Base-by-base conservation (phyloP, 2,888 invertebrate species). In the Choristoneura rosaceana region DNA sequence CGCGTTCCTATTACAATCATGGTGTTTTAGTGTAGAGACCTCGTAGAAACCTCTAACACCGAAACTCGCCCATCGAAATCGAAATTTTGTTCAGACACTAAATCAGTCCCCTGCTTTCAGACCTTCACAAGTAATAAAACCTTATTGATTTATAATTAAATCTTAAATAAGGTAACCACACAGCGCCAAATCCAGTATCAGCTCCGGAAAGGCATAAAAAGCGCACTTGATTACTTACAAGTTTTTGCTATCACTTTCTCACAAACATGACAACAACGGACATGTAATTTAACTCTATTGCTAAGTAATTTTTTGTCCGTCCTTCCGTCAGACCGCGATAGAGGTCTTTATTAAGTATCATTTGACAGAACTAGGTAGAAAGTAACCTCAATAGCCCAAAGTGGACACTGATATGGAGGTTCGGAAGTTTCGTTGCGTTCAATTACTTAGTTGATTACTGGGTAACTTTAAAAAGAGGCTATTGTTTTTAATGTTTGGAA, bases 271-370 rank as follows among this genome's bases (percentile, higher is more conserved):
- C 52, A 74, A 62, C 66, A 25, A 69, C 73, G 55, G 66, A 69
- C 63, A 73, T 68, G 45, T 76, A 77, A 77, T 76, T 77, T 70
- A 71, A 59, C 70, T 69, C 74, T 67, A 74, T 74, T 73, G 50
- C 33, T 17, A 4, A 55, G 45, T 69, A 17, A 59, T 63, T 76
- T 76, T 74, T 76, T 76, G 74, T 71, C 25, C 34, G 38, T 17
- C 17, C 34, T 25, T 17, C 38, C 59, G 45, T 50, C 15, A 17
- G 52, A 17, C 41, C 15, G 65, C 75, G 74, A 74, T 71, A 75
- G 69, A 25, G 59, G 50, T 12, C 70, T 69, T 69, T 65, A 68
- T 74, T 68, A 61, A 71, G 52, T 60, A 47, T 71, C 60, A 69
- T 71, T 71, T 71, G 71, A 52, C 71, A 71, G 55, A 71, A 73